Conservation (phyloP, 2,113 vertebrate genomes). For the Zapus hudsonius region DNA sequence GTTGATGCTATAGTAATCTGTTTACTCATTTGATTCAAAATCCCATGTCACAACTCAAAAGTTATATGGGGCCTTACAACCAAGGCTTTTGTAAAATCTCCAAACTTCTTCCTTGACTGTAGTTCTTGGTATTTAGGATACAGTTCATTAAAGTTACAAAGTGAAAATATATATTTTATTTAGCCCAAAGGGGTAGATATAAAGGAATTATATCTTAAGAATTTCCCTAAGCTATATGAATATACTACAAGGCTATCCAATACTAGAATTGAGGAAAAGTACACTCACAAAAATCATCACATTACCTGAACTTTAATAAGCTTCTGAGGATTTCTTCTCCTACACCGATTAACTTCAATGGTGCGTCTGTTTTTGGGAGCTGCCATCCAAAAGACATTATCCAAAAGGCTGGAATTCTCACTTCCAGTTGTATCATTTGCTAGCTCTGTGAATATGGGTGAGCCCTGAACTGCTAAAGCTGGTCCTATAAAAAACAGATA, state of each 20-base stretch:
- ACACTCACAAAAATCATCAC: not conserved
- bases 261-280: not conserved
- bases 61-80: not conserved
- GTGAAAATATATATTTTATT: not conserved
- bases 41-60: conserved; percentile 10
- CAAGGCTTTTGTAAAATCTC: not conserved
- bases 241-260: not conserved
- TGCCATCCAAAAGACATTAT: conserved; percentile 95
- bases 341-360: conserved; percentile 94
- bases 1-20: not conserved
- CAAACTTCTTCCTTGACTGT: conserved; percentile 3
- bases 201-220: not conserved
- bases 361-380: conserved; percentile 94
- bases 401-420: conserved; percentile 79
- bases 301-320: conserved; percentile 92
- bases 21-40: conserved; percentile 14
- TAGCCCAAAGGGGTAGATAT: not conserved
- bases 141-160: not conserved
- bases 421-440: not conserved
- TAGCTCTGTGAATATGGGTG: conserved; percentile 77
- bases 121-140: not conserved
- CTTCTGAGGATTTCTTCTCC: conserved; percentile 89
- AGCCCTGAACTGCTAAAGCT: conserved; percentile 86
- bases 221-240: not conserved
- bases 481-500: conserved; percentile 83